A percentile compares a stretch with the other conserved stretches of the same genome.
phyloP scores from a whole-genome alignment of 2,113 vertebrate genomes.

The Pseudopodoces humilis region DNA sequence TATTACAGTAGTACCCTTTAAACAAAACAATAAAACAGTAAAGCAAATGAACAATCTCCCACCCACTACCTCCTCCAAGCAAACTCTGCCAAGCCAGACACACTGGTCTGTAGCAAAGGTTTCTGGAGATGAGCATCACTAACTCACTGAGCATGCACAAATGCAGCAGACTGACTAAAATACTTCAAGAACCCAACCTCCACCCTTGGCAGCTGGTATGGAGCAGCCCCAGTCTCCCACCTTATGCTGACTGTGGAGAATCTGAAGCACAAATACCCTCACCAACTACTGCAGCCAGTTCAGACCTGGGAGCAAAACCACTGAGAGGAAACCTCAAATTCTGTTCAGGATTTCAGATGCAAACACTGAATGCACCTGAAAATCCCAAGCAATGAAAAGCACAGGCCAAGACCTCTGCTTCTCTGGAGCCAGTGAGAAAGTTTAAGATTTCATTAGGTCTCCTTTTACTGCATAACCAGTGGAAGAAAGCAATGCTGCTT shows the following conservation, averaged over 20 bases:
- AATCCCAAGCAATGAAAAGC: background rate
- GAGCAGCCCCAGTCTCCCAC: background rate
- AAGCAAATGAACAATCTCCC: background rate
- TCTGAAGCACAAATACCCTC: background rate
- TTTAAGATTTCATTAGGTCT: background rate
- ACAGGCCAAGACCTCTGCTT: background rate
- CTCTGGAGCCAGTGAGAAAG: background rate
- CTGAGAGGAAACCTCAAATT: background rate
- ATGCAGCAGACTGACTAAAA: background rate
- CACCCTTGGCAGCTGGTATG: background rate
- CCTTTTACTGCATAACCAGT: background rate
- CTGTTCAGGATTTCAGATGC: background rate
- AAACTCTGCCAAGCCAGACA: background rate
- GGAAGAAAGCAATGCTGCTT: background rate
- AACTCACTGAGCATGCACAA: background rate
- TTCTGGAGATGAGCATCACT: background rate
- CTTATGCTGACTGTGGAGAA: background rate
- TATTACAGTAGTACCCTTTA: background rate
- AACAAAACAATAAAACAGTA: background rate
- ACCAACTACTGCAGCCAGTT: background rate
- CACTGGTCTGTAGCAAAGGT: background rate
- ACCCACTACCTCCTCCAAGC: background rate
- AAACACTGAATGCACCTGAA: background rate
- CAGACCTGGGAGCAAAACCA: background rate
- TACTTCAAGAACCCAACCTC: background rate